These are phyloP conservation scores for Astur gentilis DNA, from an alignment of 2,113 vertebrate genomes.

Conservation along the genomic window DNA sequence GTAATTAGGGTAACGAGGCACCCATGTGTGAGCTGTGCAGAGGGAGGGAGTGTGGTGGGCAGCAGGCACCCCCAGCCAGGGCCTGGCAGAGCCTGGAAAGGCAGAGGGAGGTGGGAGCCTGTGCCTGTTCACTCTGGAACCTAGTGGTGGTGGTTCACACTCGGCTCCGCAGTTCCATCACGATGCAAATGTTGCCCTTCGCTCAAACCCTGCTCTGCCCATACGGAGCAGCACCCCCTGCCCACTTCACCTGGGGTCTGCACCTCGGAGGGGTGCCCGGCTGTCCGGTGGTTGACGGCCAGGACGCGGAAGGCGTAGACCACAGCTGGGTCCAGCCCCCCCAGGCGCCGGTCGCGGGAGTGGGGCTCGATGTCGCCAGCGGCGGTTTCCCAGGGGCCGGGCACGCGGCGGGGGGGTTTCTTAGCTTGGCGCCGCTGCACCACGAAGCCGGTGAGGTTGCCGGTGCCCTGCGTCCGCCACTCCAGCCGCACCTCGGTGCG, in stretches of 20 bases:
- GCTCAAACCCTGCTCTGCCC: background rate
- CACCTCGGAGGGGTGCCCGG: constrained; percentile 83
- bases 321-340: constrained; percentile 76
- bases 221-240: background rate
- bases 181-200: background rate
- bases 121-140: background rate
- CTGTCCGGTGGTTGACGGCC: constrained; percentile 84
- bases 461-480: constrained; percentile 71
- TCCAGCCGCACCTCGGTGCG: constrained; percentile 84
- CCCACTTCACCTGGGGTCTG: constrained; percentile 85
- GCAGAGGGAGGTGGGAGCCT: background rate
- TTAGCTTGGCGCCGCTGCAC: constrained; percentile 75
- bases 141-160: background rate
- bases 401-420: background rate
- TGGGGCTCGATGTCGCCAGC: constrained; percentile 76
- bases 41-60: background rate
- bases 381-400: constrained; percentile 73
- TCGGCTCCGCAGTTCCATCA: background rate
- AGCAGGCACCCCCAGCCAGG: background rate
- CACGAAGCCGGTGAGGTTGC: constrained; percentile 80
- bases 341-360: constrained; percentile 70
- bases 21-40: fast-evolving
- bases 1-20: background rate
- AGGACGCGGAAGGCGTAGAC: constrained; percentile 83
- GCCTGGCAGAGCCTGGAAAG: background rate